A percentile compares a stretch with the other conserved stretches of the same genome.
phyloP scores from a whole-genome alignment of 2,113 vertebrate species.

The Vimba vimba region DNA sequence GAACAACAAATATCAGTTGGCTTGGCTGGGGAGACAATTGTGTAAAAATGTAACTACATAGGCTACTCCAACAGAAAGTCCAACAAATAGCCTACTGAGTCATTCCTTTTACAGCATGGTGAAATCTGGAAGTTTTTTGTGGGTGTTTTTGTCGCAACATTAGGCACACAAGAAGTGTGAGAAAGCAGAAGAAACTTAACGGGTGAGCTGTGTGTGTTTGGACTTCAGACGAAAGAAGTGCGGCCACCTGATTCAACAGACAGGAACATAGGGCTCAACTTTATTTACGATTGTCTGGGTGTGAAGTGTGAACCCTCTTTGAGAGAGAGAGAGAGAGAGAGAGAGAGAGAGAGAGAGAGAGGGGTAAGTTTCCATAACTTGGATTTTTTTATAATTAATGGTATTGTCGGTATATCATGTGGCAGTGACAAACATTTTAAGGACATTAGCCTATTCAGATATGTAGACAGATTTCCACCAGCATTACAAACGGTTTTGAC shows the following conservation, averaged over 20 bases:
- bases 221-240: not conserved
- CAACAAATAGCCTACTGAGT: not conserved
- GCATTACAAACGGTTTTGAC: no score
- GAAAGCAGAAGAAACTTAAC: not conserved
- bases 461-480: no score
- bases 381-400: not conserved
- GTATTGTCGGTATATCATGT: not conserved
- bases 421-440: not conserved
- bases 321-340: not conserved
- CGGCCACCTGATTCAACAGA: not conserved
- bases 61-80: not conserved
- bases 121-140: not conserved
- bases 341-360: no score
- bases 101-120: not conserved
- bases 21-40: not conserved
- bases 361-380: not conserved
- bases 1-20: no score
- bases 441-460: no score
- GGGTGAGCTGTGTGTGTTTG: not conserved
- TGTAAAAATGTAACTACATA: not conserved
- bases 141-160: not conserved
- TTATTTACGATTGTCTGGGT: not conserved
- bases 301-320: not conserved
- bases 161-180: not conserved
- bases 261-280: not conserved